Percentiles rank a stretch among this genome's conserved stretches.
These are phyloP conservation scores for Cyprinus carpio DNA, from an alignment of 2,113 vertebrate genomes.

Conservation along the genomic window DNA sequence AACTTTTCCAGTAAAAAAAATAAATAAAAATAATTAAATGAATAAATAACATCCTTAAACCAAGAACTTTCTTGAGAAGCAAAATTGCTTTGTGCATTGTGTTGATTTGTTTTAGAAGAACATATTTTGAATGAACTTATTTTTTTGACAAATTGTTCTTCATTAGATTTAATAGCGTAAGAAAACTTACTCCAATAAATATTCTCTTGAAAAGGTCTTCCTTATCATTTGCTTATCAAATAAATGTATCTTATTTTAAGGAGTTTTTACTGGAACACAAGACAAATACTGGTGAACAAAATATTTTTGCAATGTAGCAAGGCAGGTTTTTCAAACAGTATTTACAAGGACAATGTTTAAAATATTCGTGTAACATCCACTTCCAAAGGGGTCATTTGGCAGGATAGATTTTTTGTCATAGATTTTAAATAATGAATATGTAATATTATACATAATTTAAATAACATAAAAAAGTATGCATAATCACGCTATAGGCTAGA, in stretches of 20 bases:
- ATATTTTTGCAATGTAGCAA: neutral
- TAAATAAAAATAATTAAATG: no score
- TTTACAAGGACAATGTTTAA: constrained; percentile 8
- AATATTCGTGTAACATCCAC: neutral
- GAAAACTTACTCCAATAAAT: no score
- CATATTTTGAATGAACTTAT: no score
- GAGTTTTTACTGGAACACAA: neutral
- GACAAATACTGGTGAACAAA: neutral
- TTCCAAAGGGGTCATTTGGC: neutral
- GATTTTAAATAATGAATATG: neutral
- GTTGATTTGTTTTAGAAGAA: no score
- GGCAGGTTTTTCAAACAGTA: neutral
- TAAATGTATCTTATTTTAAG: neutral
- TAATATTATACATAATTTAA: neutral
- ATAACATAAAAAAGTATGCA: neutral
- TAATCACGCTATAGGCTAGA: neutral
- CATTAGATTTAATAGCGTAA: no score
- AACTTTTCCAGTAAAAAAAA: no score
- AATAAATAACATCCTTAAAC: no score
- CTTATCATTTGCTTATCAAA: no score
- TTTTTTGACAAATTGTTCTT: no score
- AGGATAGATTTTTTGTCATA: neutral
- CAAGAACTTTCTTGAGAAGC: no score
- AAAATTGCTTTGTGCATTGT: no score
- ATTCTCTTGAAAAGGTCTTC: no score